A percentile compares a stretch with the other conserved stretches of the same genome.
Evolutionary conservation across 2,888 invertebrate species (phyloP).

Genomic region (Pherbina coryleti): DNA sequence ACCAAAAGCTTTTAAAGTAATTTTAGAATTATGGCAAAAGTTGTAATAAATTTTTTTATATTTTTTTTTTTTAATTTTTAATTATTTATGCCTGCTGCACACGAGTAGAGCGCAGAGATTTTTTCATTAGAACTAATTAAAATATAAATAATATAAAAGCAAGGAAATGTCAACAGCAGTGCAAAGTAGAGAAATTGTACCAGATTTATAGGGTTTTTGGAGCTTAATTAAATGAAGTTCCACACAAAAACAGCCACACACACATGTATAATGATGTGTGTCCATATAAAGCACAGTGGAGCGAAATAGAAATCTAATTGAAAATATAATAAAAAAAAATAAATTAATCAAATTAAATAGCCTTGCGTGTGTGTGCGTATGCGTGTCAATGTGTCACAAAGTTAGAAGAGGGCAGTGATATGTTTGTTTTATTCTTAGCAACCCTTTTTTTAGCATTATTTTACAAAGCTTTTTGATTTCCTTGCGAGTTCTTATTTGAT

Average conservation of each 20-base stretch:
- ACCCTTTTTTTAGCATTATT: not conserved
- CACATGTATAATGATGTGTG: no score
- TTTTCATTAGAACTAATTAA: slow-evolving; percentile 31
- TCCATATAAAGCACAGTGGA: not conserved
- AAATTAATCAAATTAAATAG: not conserved
- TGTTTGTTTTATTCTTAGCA: not conserved
- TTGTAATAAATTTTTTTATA: slow-evolving; percentile 5
- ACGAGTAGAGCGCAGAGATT: not conserved
- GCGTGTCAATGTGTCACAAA: not conserved
- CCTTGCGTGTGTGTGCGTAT: not conserved
- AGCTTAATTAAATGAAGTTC: no score
- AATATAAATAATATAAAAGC: slow-evolving; percentile 4
- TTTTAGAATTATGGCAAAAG: slow-evolving; percentile 37
- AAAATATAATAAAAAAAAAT: not conserved
- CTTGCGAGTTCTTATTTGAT: not conserved
- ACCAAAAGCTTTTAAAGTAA: slow-evolving; percentile 44
- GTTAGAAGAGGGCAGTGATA: not conserved
- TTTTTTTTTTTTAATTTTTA: slow-evolving; percentile 13
- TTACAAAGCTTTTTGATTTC: not conserved
- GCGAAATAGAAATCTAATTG: not conserved
- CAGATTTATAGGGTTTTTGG: not conserved
- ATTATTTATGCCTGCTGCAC: not conserved
- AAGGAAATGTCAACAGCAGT: not conserved
- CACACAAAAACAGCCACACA: no score
- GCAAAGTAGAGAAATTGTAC: not conserved